phyloP scores from a whole-genome alignment of 2,888 invertebrate genomes.

The Trichopoda pennipes region DNA sequence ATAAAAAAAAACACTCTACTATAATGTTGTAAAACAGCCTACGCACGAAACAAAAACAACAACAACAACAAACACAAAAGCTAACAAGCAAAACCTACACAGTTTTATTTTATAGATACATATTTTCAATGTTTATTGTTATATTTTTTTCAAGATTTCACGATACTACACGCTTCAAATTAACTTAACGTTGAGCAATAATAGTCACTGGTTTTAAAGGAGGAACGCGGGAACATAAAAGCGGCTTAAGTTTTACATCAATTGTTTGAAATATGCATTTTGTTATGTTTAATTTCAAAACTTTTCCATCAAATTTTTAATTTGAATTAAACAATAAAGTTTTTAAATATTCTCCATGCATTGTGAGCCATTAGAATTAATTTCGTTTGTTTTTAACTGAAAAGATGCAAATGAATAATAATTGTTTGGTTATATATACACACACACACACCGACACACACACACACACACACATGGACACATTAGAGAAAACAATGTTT shows the following conservation, averaged over 20 bases:
- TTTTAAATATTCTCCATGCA: constrained; percentile 2
- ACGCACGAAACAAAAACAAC: constrained; percentile 13
- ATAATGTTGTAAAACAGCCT: constrained; percentile 41
- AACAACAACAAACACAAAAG: not conserved
- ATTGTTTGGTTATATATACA: not conserved
- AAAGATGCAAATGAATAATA: constrained; percentile 11
- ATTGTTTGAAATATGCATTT: constrained; percentile 29
- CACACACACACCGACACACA: no score
- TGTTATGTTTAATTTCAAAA: constrained; percentile 5
- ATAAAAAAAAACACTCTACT: constrained; percentile 34
- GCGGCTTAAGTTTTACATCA: constrained; percentile 22
- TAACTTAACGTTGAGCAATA: constrained; percentile 1
- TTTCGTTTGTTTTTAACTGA: constrained; percentile 25
- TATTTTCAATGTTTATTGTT: constrained; percentile 10
- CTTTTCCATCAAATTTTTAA: constrained; percentile 28
- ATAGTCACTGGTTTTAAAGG: constrained; percentile 17
- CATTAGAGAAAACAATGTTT: not conserved
- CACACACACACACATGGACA: no score
- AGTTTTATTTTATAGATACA: constrained; percentile 30
- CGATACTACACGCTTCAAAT: not conserved
- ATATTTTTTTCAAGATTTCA: constrained; percentile 27
- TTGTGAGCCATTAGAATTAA: constrained; percentile 2
- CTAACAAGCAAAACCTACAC: constrained; percentile 49
- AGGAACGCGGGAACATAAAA: not conserved
- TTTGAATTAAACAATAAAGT: constrained; percentile 34